Conservation (phyloP, 2,888 invertebrate species). For the Nesidiocoris tenuis region DNA sequence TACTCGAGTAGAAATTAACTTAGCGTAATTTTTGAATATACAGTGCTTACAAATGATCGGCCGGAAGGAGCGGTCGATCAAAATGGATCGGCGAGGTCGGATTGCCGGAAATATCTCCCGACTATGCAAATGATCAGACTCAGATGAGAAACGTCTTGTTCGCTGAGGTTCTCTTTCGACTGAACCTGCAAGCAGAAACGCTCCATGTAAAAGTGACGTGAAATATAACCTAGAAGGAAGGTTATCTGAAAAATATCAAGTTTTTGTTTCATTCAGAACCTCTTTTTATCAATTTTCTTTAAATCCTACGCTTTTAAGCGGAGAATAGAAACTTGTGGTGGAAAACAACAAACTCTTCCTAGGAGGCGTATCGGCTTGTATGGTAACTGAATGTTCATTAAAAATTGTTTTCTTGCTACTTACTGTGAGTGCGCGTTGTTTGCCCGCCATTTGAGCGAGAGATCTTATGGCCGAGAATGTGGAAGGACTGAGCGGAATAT, state of each 20-base stretch:
- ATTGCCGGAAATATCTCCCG: conserved; percentile 71
- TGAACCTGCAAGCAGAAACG: conserved; percentile 1
- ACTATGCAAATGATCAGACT: conserved; percentile 76
- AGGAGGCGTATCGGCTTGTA: neutral
- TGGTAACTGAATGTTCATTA: neutral
- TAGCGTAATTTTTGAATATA: too few relatives aligned
- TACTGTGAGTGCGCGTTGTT: conserved; percentile 24
- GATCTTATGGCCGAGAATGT: conserved; percentile 65
- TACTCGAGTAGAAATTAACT: too few relatives aligned
- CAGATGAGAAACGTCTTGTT: conserved; percentile 52
- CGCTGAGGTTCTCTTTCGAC: neutral
- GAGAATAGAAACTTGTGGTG: too few relatives aligned
- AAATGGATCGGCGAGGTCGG: conserved; percentile 66
- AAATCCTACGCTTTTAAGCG: too few relatives aligned
- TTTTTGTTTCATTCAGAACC: too few relatives aligned
- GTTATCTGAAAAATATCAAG: too few relatives aligned
- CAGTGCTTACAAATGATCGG: too few relatives aligned
- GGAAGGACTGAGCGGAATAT: conserved; percentile 68
- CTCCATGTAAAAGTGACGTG: neutral
- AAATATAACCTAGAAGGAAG: too few relatives aligned
- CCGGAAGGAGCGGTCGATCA: too few relatives aligned
- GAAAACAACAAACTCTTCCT: neutral
- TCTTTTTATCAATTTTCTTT: too few relatives aligned
- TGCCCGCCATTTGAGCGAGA: conserved; percentile 59
- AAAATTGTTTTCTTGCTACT: too few relatives aligned